Percentiles rank a stretch among this genome's conserved stretches.
These are phyloP conservation scores for Cepphus grylle DNA, from an alignment of 2,113 vertebrate genomes.

Conservation along the genomic window DNA sequence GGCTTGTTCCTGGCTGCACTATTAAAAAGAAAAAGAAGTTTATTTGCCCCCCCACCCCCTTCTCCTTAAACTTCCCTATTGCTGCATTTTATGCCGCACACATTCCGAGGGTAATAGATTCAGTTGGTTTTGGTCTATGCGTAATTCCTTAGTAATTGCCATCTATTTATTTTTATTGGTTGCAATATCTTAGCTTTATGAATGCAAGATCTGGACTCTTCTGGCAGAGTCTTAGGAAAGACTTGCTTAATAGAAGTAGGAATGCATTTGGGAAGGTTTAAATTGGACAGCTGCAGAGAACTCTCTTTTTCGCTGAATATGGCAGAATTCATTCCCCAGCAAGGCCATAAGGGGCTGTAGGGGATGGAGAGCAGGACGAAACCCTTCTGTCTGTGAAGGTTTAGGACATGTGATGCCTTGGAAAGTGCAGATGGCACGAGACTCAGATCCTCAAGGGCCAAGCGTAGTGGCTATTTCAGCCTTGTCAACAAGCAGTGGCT, in stretches of 20 bases:
- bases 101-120: not conserved
- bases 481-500: not conserved
- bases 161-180: constrained; percentile 41
- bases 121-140: not conserved
- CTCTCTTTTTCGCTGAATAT: not conserved
- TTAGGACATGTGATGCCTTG: not conserved
- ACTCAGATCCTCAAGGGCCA: not conserved
- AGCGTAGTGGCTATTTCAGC: not conserved
- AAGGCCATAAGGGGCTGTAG: not conserved
- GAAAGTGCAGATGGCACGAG: not conserved
- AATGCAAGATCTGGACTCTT: not conserved
- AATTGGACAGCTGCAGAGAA: not conserved
- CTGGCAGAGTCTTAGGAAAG: not conserved
- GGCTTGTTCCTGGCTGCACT: not conserved
- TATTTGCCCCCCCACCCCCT: not conserved
- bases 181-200: constrained; percentile 5
- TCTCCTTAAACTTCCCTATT: not conserved
- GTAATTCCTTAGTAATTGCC: constrained; percentile 29
- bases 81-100: not conserved
- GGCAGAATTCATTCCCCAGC: not conserved
- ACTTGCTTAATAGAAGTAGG: not conserved
- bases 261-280: not conserved
- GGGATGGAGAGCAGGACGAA: not conserved
- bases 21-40: not conserved
- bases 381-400: not conserved